Base-by-base conservation (phyloP, 1,140 invertebrate species). In the Asobara japonica region DNA sequence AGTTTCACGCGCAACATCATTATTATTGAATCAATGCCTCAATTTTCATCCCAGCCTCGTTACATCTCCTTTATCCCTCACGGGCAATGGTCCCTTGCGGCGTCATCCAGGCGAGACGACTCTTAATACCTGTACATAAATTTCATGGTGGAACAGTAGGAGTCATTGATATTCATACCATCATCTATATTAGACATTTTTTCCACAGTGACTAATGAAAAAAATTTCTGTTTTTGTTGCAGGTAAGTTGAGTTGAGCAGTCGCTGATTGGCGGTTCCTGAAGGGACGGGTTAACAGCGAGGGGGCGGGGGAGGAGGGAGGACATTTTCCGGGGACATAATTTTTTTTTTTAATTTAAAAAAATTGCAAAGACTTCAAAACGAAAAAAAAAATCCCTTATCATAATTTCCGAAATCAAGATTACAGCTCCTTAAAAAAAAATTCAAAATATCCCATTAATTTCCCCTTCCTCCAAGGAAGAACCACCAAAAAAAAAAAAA, bases 1-100 rank as follows among this genome's bases (percentile, higher is more conserved):
- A 7, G 64, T 66, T 38, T 31, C 45, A 51, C 45, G 61, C 71
- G 60, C 62, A 73, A 73, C 71, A 66, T 73, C 71, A 73, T 73
- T 73, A 73, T 73, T 73, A 73, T 73, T 73, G 72, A 73, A 73
- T 73, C 72, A 73, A 73, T 73, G 72, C 72, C 45, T 73, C 61
- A 48, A 64, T 73, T 69, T 66, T 68, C 68, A 65, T 65, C 66
- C 61, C 61, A 60, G 51, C 51, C n/a, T 36, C 36, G 16, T 27
- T 38, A 66, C 36, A 16, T 41, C 25, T 66, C 22, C 27, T 66
- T 41, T 22, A 38, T 41, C 20, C 64, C 61, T 64, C 61, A 31
- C 61, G 61, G 61, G 51, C 25, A 25, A 10, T 10, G 22, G 20
- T 20, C 51, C 51, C 51, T 56, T 16, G 13, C 25, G 51, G 20